Conservation (phyloP, 2,113 vertebrate species). For the Chlorocebus sabaeus region DNA sequence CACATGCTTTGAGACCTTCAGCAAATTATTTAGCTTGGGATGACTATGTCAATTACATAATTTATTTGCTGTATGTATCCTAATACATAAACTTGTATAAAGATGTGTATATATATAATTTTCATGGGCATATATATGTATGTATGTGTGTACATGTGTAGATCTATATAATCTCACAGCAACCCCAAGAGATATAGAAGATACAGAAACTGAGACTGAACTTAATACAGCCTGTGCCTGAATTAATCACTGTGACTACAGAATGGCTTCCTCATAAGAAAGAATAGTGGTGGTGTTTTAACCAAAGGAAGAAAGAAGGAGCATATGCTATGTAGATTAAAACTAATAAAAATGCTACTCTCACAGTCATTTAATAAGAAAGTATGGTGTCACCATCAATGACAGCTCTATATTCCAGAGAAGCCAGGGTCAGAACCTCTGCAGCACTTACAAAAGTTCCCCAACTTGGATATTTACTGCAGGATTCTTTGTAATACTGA, state of each 20-base stretch:
- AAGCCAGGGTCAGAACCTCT: neutral
- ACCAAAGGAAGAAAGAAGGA: neutral
- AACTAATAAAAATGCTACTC: neutral
- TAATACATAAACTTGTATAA: neutral
- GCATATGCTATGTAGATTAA: neutral
- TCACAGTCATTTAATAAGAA: neutral
- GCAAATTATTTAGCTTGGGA: slow-evolving; percentile 26
- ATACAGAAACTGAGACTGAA: neutral
- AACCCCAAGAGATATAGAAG: neutral
- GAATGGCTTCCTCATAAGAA: neutral
- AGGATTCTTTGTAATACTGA: neutral
- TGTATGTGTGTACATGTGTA: neutral
- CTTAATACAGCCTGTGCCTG: neutral
- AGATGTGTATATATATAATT: neutral
- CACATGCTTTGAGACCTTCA: neutral
- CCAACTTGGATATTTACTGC: neutral
- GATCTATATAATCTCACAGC: neutral
- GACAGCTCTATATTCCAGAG: neutral
- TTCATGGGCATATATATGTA: neutral
- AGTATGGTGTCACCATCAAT: neutral
- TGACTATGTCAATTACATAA: neutral
- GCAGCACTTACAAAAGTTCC: neutral
- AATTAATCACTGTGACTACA: neutral
- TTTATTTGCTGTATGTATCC: neutral
- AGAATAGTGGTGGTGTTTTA: neutral